These are phyloP conservation scores for Phrynocephalus versicolor DNA, from an alignment of 2,113 vertebrate genomes.

Conservation along the genomic window DNA sequence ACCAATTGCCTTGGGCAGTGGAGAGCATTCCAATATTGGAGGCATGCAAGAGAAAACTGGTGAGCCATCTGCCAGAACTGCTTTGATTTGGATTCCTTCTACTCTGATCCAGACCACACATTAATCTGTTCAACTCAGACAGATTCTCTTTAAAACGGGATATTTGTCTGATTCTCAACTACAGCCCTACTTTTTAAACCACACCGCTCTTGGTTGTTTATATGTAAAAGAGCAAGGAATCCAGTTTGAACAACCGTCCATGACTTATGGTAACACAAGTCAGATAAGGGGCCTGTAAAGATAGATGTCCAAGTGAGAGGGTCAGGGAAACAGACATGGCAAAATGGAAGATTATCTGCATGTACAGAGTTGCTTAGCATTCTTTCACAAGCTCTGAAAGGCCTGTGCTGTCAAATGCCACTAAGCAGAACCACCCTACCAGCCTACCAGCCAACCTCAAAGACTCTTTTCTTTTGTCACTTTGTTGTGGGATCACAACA, in stretches of 20 bases:
- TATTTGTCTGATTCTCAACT: too few species aligned
- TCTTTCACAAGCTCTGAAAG: slow-evolving; percentile 56
- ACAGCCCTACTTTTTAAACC: too few species aligned
- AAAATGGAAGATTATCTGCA: slow-evolving; percentile 66
- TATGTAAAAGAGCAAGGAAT: background rate
- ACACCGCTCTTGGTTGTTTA: fast-evolving
- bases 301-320: background rate
- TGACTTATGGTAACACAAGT: background rate
- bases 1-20: too few species aligned
- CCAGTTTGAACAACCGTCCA: background rate
- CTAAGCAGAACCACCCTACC: slow-evolving; percentile 16
- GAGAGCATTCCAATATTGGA: too few species aligned
- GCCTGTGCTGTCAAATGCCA: slow-evolving; percentile 59
- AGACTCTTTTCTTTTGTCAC: slow-evolving; percentile 47
- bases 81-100: too few species aligned
- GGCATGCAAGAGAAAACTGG: too few species aligned
- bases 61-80: too few species aligned
- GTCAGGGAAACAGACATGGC: slow-evolving; percentile 30
- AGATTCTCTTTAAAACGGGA: too few species aligned
- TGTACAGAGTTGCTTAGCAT: slow-evolving; percentile 60
- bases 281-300: slow-evolving; percentile 29
- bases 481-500: slow-evolving; percentile 39
- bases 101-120: too few species aligned
- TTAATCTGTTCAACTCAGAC: too few species aligned
- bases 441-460: slow-evolving; percentile 54